Percentiles rank a stretch among this genome's conserved stretches.
Evolutionary conservation across 2,113 vertebrate genomes (phyloP).

Genomic region (Eublepharis macularius): DNA sequence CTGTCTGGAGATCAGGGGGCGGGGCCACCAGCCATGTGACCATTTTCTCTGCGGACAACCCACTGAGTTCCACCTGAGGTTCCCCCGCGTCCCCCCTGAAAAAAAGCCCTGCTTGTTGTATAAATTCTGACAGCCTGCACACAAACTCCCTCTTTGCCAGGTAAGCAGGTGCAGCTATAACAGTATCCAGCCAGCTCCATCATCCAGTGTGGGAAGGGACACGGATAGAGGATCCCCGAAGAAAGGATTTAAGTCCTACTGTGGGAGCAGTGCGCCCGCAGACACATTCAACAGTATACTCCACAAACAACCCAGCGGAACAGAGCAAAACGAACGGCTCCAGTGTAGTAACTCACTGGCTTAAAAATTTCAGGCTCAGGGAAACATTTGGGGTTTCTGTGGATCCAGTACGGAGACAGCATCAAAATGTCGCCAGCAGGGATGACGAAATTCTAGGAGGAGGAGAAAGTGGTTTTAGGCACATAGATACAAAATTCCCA

Average conservation of each 20-base stretch:
- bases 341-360: conserved; percentile 76
- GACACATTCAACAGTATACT: background rate
- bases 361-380: conserved; percentile 81
- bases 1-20: too few relatives aligned
- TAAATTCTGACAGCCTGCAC: too few relatives aligned
- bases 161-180: too few relatives aligned
- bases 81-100: too few relatives aligned
- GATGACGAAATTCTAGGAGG: conserved; percentile 77
- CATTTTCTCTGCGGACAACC: too few relatives aligned
- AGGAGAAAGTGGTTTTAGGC: conserved; percentile 41
- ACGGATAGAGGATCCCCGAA: background rate
- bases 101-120: too few relatives aligned
- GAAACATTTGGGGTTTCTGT: conserved; percentile 83
- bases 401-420: conserved; percentile 84
- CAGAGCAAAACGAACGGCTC: background rate
- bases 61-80: too few relatives aligned
- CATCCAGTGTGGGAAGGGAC: too few relatives aligned
- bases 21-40: too few relatives aligned
- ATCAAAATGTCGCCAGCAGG: conserved; percentile 84
- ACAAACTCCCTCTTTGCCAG: too few relatives aligned
- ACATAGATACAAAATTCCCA: background rate
- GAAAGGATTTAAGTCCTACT: background rate
- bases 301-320: conserved; percentile 13
- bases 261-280: background rate
- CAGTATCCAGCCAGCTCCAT: too few relatives aligned